Base-by-base conservation (phyloP, 2,888 invertebrate species). In the Pycnomerus fuliginosus region DNA sequence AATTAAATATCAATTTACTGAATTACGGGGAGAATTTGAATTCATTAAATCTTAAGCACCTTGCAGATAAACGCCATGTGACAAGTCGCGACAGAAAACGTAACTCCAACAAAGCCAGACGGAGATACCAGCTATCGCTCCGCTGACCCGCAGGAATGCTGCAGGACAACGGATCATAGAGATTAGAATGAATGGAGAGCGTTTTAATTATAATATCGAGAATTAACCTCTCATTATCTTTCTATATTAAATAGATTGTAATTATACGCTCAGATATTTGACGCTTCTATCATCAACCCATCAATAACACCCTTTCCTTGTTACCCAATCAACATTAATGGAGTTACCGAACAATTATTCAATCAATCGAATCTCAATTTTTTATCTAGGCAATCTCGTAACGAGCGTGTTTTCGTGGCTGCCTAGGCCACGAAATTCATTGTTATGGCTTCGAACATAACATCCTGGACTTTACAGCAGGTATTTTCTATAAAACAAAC, bases 1-100 rank as follows among this genome's bases (percentile, higher is more conserved):
- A 65, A 64, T 65, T 64, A 64, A 62, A 65, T 65, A 62, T 64
- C 65, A 65, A 64, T 65, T 64, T 65, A 63, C 62, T 62, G 60
- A 61, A 62, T 59, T 61, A 61, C 61, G 60, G 54, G 51, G 54
- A 56, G 58, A 58, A 60, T 58, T 61, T 60, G 62, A 62, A 62
- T 65, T 65, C 63, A 65, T 65, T 64, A 65, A 62, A 61, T 61
- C 63, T 62, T 59, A 62, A 65, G 62, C 61, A 58, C 61, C 56
- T 60, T 33, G 33, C 39, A 58, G 60, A 64, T 62, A 63, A 63
- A 59, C 55, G 55, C 52, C 5, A 54, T 56, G 63, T 60, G 61
- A 65, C 63, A 62, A 52, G 51, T 45, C 41, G 53, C 54, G 57
- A 61, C 41, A 52, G 58, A 51, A 52, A 49, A 56, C 50, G 41